Conservation (phyloP, 2,113 vertebrate genomes). For the Cacatua alba region DNA sequence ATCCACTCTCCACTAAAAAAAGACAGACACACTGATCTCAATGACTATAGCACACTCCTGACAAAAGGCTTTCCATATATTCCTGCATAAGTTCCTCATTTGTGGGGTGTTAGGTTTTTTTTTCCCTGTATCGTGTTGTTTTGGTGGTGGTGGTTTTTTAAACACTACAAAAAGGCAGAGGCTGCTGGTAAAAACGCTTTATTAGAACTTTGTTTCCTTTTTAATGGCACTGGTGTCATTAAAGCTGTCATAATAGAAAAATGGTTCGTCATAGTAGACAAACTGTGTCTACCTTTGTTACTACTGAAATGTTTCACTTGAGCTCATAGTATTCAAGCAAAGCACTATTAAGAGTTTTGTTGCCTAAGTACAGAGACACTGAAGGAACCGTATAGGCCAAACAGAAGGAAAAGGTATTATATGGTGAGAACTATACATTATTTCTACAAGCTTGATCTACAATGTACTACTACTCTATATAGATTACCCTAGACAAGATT, state of each 20-base stretch:
- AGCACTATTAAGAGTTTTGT: not conserved
- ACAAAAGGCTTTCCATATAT: not conserved
- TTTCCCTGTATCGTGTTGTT: not conserved
- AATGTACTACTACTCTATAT: not conserved
- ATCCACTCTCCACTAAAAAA: constrained; percentile 81
- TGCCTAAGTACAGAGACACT: not conserved
- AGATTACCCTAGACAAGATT: not conserved
- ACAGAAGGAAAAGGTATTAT: not conserved
- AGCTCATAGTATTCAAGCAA: not conserved
- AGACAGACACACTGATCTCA: not conserved
- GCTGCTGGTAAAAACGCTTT: not conserved
- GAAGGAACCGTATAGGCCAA: not conserved
- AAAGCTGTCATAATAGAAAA: not conserved
- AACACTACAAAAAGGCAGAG: not conserved
- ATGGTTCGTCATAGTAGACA: not conserved
- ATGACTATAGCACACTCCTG: not conserved
- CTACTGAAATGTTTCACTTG: not conserved
- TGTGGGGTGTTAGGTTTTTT: not conserved
- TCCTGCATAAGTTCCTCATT: not conserved
- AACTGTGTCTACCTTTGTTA: not conserved
- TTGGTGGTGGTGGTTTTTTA: not conserved
- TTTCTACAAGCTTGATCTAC: not conserved
- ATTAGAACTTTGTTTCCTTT: not conserved
- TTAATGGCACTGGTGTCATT: not conserved
- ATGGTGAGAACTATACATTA: not conserved